Base-by-base conservation (phyloP, 1,140 invertebrate genomes). In the Oryzaephilus surinamensis region DNA sequence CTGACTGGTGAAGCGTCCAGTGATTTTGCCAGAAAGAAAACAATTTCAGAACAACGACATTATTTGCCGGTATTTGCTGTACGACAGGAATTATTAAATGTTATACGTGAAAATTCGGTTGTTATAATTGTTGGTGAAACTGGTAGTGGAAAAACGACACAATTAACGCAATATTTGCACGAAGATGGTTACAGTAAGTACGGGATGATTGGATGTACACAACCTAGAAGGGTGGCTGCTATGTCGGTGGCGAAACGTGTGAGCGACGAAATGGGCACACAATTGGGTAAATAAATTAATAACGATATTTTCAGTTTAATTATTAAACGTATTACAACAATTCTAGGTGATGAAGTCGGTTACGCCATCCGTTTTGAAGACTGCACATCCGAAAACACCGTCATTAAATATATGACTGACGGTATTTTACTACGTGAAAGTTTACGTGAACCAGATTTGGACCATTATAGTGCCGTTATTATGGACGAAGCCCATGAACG, bases 351-450 rank as follows among this genome's bases (percentile, higher is more conserved):
- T 30, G 85, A 92, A 63, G 88, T 98, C 17, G 97, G 97, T 11
- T 99, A 99, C 67, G 93, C 96, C 6, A 99, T 99, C 58, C 87
- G 97, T 57, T 99, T 99, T 69, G 97, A 99, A 65, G 97, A 99
- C 64, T 99, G 95, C 60, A 99, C 97, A 1, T 88, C 83, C 1
- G 88, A 95, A 57, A 83, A 88, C 58, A 97, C 95, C 0, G 77
- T 96, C 5, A 97, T 98, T 24, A 98, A 98, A 64, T 98, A 98
- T 60, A 98, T 98, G 94, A 99, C 96, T 1, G 96, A 99, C 65
- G 96, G 96, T 71, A 99, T 99, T 52, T 64, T 99, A 30, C 66
- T 99, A 3, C 69, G 95, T 40, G 96, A 99, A 64, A 96, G 92
- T 39, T 70, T 99, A 12, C 67, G 93, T 1, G 95, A 98, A 57